Evolutionary conservation across 53 echinoderm and acorn worm genomes (phyloP), one percentile per base, ranked within the genome.

Genomic region (Crossaster papposus): DNA sequence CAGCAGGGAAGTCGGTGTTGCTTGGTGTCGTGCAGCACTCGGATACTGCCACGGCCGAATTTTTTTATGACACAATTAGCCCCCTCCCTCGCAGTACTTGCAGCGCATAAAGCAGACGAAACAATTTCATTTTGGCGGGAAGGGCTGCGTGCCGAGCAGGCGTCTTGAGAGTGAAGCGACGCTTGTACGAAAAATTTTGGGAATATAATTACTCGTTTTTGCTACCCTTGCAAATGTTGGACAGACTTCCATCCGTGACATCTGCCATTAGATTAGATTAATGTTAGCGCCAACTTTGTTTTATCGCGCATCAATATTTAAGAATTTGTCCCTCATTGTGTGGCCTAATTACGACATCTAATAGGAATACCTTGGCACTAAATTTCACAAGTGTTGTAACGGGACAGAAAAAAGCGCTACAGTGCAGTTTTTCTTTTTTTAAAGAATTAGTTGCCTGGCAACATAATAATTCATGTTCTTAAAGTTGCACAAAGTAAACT

Each of bases 61-160:
- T 72, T 52, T n/a, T 84, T 32, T 44, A 84, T 84, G 65, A 72
- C 71, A 84, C 84, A 84, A 84, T 80, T 80, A 80, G 80, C 80
- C 80, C 80, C 80, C 80, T 80, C 52, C 84, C 30, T 18, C 36
- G 52, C 22, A 52, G 4, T 36, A 82, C 82, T 82, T 65, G 26
- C 80, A 1, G 28, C 32, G 65, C 7, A 65, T 24, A 44, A 24
- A 24, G 70, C 83, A 83, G 83, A 83, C 83, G 70, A 70, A 24
- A 83, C 36, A 36, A 83, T 81, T 81, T 81, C 64, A 51, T 62
- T 81, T 81, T 35, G 82, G 82, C 65, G 65, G 34, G 68, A 24
- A 33, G 68, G n/a, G 58, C 58, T 34, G 28, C 34, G 7, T 15
- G 58, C 53, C 8, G 8, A 13, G n/a, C 51, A 36, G 70, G 37